These are phyloP conservation scores for Ennomos fuscantarius DNA, from an alignment of 2,888 invertebrate species.

Conservation along the genomic window DNA sequence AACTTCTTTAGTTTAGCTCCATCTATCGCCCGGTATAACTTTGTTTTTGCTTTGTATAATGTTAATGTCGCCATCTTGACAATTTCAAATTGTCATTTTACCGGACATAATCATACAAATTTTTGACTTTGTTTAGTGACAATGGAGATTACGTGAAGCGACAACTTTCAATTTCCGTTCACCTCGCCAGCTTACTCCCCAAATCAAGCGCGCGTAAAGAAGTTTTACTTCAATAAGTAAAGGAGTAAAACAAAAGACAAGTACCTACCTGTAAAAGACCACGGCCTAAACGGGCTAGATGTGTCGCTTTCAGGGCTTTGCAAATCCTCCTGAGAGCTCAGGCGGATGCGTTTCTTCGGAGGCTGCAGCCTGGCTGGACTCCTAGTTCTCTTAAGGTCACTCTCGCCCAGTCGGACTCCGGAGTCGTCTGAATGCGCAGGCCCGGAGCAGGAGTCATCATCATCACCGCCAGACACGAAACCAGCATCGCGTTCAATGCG, in stretches of 20 bases:
- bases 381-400: conserved; percentile 80
- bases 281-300: conserved; percentile 87
- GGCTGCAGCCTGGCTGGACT: conserved; percentile 81
- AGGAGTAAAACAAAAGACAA: background rate
- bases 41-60: too few species aligned
- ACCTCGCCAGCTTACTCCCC: too few species aligned
- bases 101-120: too few species aligned
- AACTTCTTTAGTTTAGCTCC: too few species aligned
- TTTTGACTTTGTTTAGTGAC: too few species aligned
- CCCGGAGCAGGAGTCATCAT: conserved; percentile 86
- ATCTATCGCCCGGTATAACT: too few species aligned
- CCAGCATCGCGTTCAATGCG: conserved; percentile 88
- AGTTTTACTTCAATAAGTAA: too few species aligned
- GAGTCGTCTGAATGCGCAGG: conserved; percentile 83
- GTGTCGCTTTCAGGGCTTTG: conserved; percentile 73
- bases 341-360: conserved; percentile 89
- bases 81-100: too few species aligned
- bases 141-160: too few species aligned
- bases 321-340: conserved; percentile 69
- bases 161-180: too few species aligned
- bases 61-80: too few species aligned
- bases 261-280: conserved; percentile 76
- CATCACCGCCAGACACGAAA: conserved; percentile 90
- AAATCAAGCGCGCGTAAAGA: too few species aligned
- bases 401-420: conserved; percentile 74